Evolutionary conservation across 37 sponge, comb jelly and placozoan genomes (phyloP), one percentile per base, ranked within the genome.

Genomic region (Aplysina aerophoba): DNA sequence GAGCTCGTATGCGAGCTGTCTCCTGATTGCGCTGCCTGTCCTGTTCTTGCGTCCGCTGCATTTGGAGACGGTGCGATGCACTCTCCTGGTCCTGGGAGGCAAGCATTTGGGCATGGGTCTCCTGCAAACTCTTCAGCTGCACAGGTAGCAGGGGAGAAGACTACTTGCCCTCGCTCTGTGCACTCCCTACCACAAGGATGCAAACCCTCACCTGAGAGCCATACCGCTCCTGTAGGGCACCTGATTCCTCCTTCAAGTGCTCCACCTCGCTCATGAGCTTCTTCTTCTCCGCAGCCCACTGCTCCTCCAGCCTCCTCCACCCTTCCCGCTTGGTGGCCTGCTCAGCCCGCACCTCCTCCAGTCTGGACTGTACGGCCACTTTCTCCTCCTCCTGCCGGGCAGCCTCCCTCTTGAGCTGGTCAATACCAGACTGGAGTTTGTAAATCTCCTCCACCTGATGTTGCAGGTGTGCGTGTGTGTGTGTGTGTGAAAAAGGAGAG

Each of bases 1-100:
- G 82, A 0, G 80, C 72, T 35, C 88, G 59, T 65, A 86, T 88
- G 31, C 95, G 80, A 27, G 87, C 66, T 0, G 91, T 56, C 64
- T 94, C 95, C 81, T 94, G 90, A 31, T 64, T 73, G 31, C 87
- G 31, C n/a, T 31, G 28, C 50, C 57, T 57, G 37, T 88, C 87
- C 57, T 87, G 82, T 6, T 80, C 85, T 0, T 62, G 59, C 24
- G 89, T 24, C 58, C 84, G 80, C 54, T 91, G 87, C 33, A 91
- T 50, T 33, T 88, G 89, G 37, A 64, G 73, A 4, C 81, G 84
- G 63, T 91, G 93, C 1, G 84, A 37, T 31, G 85, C 40, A 20
- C 73, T 75, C 57, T 86, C 86, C 83, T 90, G 83, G 68, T 90
- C 92, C 2, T 39, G 59, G 15, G 75, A 55, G 14, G 88, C 44